Conservation (phyloP, 2,113 vertebrate species). For the Cyanoderma ruficeps region DNA sequence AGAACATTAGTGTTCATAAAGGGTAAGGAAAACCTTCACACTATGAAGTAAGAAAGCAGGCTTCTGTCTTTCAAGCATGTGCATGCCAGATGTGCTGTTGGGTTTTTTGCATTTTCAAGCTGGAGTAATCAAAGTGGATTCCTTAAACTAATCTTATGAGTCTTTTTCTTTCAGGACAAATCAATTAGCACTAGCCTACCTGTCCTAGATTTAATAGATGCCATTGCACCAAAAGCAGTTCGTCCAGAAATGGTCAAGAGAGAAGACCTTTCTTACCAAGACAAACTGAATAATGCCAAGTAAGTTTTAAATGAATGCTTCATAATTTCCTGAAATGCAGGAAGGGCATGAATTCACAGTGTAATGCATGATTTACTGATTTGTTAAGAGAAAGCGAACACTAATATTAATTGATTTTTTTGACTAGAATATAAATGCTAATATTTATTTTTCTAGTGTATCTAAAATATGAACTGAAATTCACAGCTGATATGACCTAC, state of each 20-base stretch:
- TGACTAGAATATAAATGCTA: not conserved
- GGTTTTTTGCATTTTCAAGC: not conserved
- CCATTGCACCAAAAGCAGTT: constrained; percentile 86
- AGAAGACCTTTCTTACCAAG: constrained; percentile 72
- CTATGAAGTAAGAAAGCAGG: not conserved
- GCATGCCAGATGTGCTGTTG: not conserved
- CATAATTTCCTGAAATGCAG: not conserved
- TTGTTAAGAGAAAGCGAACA: not conserved
- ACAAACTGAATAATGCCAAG: constrained; percentile 87
- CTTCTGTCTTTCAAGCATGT: not conserved
- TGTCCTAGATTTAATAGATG: constrained; percentile 94
- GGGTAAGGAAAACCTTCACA: not conserved
- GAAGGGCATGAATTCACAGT: not conserved
- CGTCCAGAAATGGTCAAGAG: constrained; percentile 89
- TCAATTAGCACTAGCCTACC: constrained; percentile 93
- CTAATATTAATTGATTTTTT: not conserved
- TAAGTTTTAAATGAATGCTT: constrained; percentile 69
- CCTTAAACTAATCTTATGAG: not conserved
- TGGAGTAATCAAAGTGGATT: not conserved
- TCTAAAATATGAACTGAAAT: not conserved
- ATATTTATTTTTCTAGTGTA: not conserved
- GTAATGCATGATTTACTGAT: not conserved
- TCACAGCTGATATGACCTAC: not conserved
- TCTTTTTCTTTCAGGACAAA: constrained; percentile 81
- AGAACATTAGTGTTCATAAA: not conserved